Conservation (phyloP, 2,888 invertebrate genomes). For the Rhingia rostrata region DNA sequence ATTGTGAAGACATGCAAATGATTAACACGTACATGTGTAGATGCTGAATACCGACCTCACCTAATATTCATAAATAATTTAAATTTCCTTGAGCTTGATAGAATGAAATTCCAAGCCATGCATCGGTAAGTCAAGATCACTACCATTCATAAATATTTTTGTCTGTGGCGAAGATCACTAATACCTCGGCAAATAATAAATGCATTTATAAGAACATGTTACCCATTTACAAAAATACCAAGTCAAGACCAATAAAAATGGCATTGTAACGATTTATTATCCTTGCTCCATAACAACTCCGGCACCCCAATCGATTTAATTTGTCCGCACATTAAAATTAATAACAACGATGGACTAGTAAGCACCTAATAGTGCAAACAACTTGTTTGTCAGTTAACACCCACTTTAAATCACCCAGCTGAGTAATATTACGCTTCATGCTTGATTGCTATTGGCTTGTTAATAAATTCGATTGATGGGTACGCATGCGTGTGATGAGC, state of each 20-base stretch:
- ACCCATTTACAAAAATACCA: not conserved
- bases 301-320: not conserved
- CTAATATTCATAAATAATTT: too few relatives aligned
- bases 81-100: too few relatives aligned
- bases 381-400: conserved; percentile 27
- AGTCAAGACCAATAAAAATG: not conserved
- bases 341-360: conserved; percentile 8
- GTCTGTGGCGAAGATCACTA: too few relatives aligned
- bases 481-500: conserved; percentile 56
- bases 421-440: conserved; percentile 17
- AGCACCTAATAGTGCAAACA: not conserved
- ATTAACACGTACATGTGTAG: too few relatives aligned
- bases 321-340: not conserved
- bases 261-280: not conserved
- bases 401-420: conserved; percentile 28
- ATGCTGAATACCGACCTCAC: too few relatives aligned
- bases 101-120: too few relatives aligned
- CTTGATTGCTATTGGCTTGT: conserved; percentile 13
- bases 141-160: too few relatives aligned
- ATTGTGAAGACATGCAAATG: too few relatives aligned
- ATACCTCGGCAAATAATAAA: too few relatives aligned
- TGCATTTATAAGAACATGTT: too few relatives aligned
- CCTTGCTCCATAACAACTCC: not conserved
- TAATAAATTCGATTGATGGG: conserved; percentile 41
- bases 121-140: too few relatives aligned